These are phyloP conservation scores for Atrichornis clamosus DNA, from an alignment of 2,113 vertebrate genomes.

Conservation along the genomic window DNA sequence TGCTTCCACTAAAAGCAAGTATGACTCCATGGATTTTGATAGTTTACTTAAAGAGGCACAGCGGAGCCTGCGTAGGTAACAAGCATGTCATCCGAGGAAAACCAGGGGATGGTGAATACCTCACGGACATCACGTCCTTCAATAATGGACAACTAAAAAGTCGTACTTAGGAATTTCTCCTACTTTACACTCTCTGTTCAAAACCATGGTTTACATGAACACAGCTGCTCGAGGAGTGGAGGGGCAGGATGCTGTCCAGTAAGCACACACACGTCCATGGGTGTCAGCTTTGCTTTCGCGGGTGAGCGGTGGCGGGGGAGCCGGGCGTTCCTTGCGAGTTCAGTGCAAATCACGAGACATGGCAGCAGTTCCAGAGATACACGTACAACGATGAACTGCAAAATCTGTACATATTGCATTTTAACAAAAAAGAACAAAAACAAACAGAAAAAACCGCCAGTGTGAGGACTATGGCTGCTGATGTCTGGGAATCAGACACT, in stretches of 20 bases:
- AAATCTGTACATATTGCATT: conserved; percentile 73
- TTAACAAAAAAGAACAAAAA: conserved; percentile 68
- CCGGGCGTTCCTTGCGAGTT: conserved; percentile 19
- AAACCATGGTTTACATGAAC: conserved; percentile 97
- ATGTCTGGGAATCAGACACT: conserved; percentile 66
- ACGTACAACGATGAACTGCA: conserved; percentile 66
- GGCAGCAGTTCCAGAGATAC: conserved; percentile 81
- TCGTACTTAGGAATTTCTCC: conserved; percentile 77
- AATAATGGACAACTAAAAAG: conserved; percentile 81
- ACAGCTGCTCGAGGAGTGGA: conserved; percentile 87
- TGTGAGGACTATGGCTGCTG: conserved; percentile 69
- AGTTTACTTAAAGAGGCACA: conserved; percentile 98
- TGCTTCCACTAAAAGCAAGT: conserved; percentile 98
- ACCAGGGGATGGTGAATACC: conserved; percentile 75
- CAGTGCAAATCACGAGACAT: conserved; percentile 61
- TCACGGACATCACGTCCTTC: conserved; percentile 82
- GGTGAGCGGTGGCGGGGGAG: conserved; percentile 46
- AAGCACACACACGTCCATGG: conserved; percentile 68
- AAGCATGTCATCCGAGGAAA: conserved; percentile 69
- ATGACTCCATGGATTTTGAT: conserved; percentile 99
- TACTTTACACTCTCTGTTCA: conserved; percentile 88
- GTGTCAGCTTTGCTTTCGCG: conserved; percentile 70
- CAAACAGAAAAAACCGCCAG: conserved; percentile 52
- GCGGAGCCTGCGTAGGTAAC: conserved; percentile 97
- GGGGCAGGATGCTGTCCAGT: conserved; percentile 66